Conservation (phyloP, 2,113 vertebrate species). For the Dendrocopos noguchii region DNA sequence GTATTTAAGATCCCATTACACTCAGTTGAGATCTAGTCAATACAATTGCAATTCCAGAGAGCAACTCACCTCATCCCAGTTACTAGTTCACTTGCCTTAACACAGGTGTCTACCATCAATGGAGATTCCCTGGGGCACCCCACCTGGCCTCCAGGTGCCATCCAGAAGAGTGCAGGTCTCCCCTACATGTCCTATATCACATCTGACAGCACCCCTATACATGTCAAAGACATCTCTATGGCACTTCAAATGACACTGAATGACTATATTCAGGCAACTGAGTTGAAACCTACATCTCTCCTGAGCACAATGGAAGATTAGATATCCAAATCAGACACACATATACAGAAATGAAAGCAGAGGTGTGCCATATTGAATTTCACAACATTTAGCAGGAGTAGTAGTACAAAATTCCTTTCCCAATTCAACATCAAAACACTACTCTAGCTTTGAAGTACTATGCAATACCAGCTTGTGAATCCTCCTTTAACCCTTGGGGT, state of each 20-base stretch:
- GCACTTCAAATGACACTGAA: background rate
- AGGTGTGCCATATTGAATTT: background rate
- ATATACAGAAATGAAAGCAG: background rate
- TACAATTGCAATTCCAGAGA: background rate
- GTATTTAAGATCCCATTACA: background rate
- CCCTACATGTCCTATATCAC: fast-evolving
- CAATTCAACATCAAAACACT: background rate
- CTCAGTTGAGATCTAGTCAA: background rate
- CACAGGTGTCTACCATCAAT: background rate
- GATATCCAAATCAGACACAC: background rate
- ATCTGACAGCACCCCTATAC: background rate
- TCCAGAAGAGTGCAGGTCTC: background rate
- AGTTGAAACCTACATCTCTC: background rate
- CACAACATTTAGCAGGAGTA: background rate
- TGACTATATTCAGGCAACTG: background rate
- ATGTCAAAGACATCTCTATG: background rate
- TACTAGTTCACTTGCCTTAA: background rate
- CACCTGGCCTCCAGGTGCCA: background rate
- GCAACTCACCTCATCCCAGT: background rate
- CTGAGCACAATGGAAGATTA: background rate
- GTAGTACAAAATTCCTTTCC: background rate
- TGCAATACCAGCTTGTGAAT: background rate
- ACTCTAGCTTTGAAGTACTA: background rate
- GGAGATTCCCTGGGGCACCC: background rate
- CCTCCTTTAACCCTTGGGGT: background rate